Percentiles rank a stretch among this genome's conserved stretches.
Conservation (phyloP, 2,797 vertebrate species). For the Acanthopagrus latus region DNA sequence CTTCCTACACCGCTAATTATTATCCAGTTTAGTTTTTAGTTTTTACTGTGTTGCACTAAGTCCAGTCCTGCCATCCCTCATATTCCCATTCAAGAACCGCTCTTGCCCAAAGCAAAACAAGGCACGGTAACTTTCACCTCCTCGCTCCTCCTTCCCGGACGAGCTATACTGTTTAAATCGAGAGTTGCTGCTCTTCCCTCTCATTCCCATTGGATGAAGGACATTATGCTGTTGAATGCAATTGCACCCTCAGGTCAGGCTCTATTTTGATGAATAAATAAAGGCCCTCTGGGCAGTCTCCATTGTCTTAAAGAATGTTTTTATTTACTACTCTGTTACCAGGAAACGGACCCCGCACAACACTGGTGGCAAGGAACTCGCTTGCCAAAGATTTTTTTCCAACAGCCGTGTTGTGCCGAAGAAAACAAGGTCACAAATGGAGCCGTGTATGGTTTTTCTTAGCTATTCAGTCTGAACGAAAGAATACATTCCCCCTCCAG, state of each 20-base stretch:
- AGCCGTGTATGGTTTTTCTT: background rate
- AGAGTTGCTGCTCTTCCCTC: background rate
- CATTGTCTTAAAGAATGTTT: background rate
- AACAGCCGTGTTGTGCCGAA: background rate
- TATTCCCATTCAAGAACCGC: background rate
- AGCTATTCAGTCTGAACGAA: background rate
- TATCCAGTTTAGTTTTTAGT: no score
- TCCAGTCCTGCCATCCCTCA: background rate
- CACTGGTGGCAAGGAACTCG: background rate
- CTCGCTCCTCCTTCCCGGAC: no score
- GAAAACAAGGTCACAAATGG: constrained; percentile 4
- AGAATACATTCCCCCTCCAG: background rate
- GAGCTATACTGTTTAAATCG: background rate
- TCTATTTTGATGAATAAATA: constrained; percentile 12
- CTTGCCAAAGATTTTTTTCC: background rate
- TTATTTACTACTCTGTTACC: background rate
- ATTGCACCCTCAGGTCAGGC: background rate
- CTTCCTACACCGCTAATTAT: background rate
- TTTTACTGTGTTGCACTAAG: background rate
- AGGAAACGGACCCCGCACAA: background rate
- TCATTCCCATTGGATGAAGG: background rate
- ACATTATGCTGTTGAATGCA: background rate
- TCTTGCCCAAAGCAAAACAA: background rate
- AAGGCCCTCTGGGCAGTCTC: background rate
- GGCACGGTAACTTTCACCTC: background rate